Percentiles rank a stretch among this genome's conserved stretches.
Conservation (phyloP, 2,797 vertebrate species). For the Cossypha dichroa region DNA sequence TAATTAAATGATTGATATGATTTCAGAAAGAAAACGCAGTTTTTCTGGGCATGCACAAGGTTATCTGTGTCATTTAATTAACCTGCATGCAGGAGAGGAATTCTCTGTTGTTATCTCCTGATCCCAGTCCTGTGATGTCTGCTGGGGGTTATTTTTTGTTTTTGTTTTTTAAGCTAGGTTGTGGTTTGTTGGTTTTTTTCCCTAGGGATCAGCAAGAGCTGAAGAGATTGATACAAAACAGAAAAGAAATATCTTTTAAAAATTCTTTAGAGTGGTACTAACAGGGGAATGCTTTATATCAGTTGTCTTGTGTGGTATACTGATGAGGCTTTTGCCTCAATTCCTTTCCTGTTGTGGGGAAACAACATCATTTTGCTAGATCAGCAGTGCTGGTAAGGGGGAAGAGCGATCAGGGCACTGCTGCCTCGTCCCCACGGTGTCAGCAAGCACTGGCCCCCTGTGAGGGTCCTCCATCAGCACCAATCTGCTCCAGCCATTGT, state of each 20-base stretch:
- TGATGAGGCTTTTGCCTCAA: not conserved
- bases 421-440: not conserved
- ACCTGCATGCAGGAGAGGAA: conserved; percentile 62
- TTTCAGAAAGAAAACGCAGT: conserved; percentile 61
- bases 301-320: not conserved
- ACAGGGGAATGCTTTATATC: not conserved
- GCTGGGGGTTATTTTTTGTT: conserved; percentile 47
- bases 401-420: not conserved
- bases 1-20: conserved; percentile 73
- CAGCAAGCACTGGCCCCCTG: not conserved
- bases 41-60: conserved; percentile 65
- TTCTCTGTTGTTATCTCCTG: conserved; percentile 68
- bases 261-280: not conserved
- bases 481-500: not conserved
- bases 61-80: conserved; percentile 76
- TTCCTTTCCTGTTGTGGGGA: not conserved
- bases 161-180: conserved; percentile 46
- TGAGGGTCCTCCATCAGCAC: not conserved
- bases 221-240: conserved; percentile 34
- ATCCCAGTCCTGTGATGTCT: conserved; percentile 69
- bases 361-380: not conserved
- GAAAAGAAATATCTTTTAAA: conserved; percentile 17
- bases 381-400: not conserved
- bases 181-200: not conserved
- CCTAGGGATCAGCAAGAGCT: conserved; percentile 5